Conservation (phyloP, 2,888 invertebrate species). For the Prenolepis imparis region DNA sequence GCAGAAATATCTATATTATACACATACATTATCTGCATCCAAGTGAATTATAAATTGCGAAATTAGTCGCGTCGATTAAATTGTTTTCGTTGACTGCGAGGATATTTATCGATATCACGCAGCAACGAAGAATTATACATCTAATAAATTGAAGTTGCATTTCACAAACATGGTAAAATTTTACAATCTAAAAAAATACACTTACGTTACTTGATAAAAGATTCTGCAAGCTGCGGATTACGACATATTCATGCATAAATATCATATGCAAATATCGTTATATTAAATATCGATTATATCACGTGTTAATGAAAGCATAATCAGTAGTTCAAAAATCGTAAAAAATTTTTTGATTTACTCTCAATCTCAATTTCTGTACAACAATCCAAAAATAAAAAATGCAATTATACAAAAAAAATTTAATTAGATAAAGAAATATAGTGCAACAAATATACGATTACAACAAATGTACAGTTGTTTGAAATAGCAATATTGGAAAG, state of each 20-base stretch:
- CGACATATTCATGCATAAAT: neutral
- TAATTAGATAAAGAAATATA: slow-evolving; percentile 46
- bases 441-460: slow-evolving; percentile 65
- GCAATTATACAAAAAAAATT: neutral
- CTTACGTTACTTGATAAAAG: neutral
- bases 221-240: neutral
- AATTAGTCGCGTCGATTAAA: slow-evolving; percentile 13
- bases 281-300: neutral
- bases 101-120: slow-evolving; percentile 17
- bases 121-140: neutral
- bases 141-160: slow-evolving; percentile 4
- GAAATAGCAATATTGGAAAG: slow-evolving; percentile 69
- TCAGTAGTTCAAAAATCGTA: neutral
- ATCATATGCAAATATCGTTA: neutral
- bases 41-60: slow-evolving; percentile 22
- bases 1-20: neutral
- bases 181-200: slow-evolving; percentile 4
- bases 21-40: neutral
- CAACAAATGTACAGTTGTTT: slow-evolving; percentile 66
- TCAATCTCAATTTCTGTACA: neutral
- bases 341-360: neutral
- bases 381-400: neutral
- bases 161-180: neutral
- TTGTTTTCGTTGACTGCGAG: slow-evolving; percentile 6
- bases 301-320: neutral